phyloP scores from a whole-genome alignment of 2,797 vertebrate genomes.

The Acipenser ruthenus region DNA sequence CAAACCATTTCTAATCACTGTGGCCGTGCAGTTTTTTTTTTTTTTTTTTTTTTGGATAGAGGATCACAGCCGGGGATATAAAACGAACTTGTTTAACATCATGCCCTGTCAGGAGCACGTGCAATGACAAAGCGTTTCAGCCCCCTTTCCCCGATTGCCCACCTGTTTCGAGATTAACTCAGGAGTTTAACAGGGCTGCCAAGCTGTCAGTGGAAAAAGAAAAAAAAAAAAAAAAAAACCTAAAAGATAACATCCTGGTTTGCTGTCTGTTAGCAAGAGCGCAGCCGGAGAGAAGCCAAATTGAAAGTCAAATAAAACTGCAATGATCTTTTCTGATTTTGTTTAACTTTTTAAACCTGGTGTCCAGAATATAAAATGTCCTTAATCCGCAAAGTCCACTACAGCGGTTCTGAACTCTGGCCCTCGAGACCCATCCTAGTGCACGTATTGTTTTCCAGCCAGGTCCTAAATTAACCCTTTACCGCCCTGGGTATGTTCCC shows the following conservation, averaged over 20 bases:
- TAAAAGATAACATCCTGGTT: conserved; percentile 44
- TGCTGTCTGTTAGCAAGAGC: conserved; percentile 18
- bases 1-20: conserved; percentile 59
- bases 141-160: conserved; percentile 43
- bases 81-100: conserved; percentile 58
- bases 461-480: no score
- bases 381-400: no score
- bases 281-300: conserved; percentile 29
- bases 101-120: conserved; percentile 36
- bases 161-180: conserved; percentile 62
- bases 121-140: conserved; percentile 62
- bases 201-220: conserved; percentile 48
- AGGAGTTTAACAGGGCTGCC: conserved; percentile 58
- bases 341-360: no score
- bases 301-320: background rate
- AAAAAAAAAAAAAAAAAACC: conserved; percentile 29
- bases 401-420: no score
- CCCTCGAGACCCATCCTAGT: no score
- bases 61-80: conserved; percentile 40
- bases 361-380: no score
- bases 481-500: no score
- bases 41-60: conserved; percentile 37
- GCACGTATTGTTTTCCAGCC: background rate
- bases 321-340: no score
- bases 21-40: conserved; percentile 46